Percentiles rank a stretch among this genome's conserved stretches.
These are phyloP conservation scores for Zonitis immaculata DNA, from an alignment of 2,888 invertebrate genomes.

Conservation along the genomic window DNA sequence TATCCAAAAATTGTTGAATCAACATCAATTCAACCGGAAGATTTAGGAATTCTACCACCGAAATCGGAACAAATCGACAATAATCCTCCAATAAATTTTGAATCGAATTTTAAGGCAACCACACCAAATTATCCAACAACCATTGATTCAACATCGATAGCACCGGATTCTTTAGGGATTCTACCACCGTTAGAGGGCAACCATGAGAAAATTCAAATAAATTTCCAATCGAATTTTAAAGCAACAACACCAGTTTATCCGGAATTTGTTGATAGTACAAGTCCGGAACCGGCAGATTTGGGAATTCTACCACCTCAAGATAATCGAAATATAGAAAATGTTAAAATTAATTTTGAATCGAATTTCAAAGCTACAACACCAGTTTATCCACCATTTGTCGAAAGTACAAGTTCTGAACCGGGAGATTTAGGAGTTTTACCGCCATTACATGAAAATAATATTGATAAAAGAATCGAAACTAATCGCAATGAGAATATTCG, in stretches of 20 bases:
- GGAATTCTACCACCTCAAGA: conserved; percentile 22
- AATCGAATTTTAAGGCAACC: conserved; percentile 20
- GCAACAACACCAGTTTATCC: conserved; percentile 39
- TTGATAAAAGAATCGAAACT: neutral
- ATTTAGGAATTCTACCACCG: conserved; percentile 24
- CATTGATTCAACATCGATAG: conserved; percentile 8
- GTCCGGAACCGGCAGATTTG: conserved; percentile 22
- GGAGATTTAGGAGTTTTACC: conserved; percentile 27
- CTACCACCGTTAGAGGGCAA: neutral
- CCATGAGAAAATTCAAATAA: neutral
- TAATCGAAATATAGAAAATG: neutral
- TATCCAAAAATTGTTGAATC: conserved; percentile 35
- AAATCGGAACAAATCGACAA: neutral
- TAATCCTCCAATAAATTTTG: conserved; percentile 17
- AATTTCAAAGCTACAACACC: conserved; percentile 35
- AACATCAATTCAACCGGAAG: conserved; percentile 24
- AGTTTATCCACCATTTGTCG: conserved; percentile 35
- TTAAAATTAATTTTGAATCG: conserved; percentile 17
- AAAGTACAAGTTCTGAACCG: conserved; percentile 26
- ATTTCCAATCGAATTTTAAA: conserved; percentile 19
- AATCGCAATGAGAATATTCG: neutral
- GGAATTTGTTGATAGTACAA: conserved; percentile 30
- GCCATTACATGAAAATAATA: too few species aligned
- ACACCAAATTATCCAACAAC: conserved; percentile 18
- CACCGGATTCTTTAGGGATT: conserved; percentile 9